phyloP scores from a whole-genome alignment of 2,797 vertebrate species.

The Capromys pilorides region DNA sequence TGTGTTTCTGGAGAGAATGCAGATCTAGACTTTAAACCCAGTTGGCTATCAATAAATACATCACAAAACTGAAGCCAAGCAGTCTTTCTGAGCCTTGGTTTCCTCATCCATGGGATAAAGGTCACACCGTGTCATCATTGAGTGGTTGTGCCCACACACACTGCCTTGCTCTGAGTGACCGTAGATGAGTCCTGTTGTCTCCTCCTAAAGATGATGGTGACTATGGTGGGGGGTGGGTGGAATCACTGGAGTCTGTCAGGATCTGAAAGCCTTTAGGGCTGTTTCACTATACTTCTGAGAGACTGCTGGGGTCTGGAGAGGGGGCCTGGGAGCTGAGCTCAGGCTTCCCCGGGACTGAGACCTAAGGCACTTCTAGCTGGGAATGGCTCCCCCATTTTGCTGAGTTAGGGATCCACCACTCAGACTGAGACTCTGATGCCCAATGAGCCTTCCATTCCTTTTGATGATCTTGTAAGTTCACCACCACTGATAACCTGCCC shows the following conservation, averaged over 20 bases:
- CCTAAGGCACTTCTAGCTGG: not conserved
- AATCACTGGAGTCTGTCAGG: not conserved
- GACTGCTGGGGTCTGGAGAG: not conserved
- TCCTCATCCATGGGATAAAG: not conserved
- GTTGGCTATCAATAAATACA: not conserved
- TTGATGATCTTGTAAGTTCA: not conserved
- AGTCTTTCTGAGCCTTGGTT: not conserved
- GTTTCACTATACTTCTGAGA: not conserved
- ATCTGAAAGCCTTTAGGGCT: not conserved
- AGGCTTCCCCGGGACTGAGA: not conserved
- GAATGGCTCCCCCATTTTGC: not conserved
- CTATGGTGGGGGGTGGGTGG: not conserved
- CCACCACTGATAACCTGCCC: not conserved
- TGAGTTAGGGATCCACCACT: not conserved
- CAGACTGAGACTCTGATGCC: not conserved
- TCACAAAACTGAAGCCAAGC: not conserved
- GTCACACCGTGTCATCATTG: not conserved
- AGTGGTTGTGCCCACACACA: not conserved
- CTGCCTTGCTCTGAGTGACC: not conserved
- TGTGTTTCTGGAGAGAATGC: not conserved
- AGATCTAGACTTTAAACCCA: not conserved
- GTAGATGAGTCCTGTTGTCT: not conserved
- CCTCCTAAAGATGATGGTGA: not conserved
- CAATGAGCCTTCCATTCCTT: not conserved
- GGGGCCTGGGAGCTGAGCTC: not conserved